A percentile compares a stretch with the other conserved stretches of the same genome.
These are phyloP conservation scores for Ptilodon capucinus DNA, from an alignment of 2,888 invertebrate species.

Conservation along the genomic window DNA sequence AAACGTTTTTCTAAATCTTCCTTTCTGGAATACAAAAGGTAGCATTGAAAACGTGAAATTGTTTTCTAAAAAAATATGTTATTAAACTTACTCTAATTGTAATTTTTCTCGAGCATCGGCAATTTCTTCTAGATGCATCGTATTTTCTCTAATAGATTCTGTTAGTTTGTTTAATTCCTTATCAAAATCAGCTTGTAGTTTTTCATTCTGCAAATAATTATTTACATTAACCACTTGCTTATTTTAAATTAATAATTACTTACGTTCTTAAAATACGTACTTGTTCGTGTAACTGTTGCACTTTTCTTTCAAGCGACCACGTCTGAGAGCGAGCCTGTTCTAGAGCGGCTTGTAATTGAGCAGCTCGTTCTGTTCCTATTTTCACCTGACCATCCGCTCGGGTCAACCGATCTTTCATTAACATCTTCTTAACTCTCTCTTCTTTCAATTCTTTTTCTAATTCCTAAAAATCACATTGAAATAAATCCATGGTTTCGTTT, in stretches of 20 bases:
- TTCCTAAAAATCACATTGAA: conserved; percentile 43
- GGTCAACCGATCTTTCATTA: conserved; percentile 49
- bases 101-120: conserved; percentile 61
- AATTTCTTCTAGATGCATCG: conserved; percentile 62
- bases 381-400: conserved; percentile 60
- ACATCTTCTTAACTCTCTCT: conserved; percentile 50
- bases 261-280: conserved; percentile 33
- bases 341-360: conserved; percentile 54
- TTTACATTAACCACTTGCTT: not conserved
- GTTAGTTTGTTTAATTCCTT: conserved; percentile 59
- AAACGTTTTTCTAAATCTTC: conserved; percentile 63
- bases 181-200: conserved; percentile 59
- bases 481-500: not conserved
- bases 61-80: too few species aligned
- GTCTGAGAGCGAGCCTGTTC: conserved; percentile 50
- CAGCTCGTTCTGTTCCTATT: conserved; percentile 46
- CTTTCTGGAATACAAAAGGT: conserved; percentile 60
- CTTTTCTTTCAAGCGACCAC: conserved; percentile 51
- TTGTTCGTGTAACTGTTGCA: conserved; percentile 60
- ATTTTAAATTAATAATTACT: not conserved
- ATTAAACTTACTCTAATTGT: conserved; percentile 65
- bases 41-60: not conserved
- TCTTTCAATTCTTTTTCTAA: conserved; percentile 66
- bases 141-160: conserved; percentile 61
- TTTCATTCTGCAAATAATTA: conserved; percentile 47